phyloP scores from a whole-genome alignment of 2,113 vertebrate species.

The Argyrosomus japonicus region DNA sequence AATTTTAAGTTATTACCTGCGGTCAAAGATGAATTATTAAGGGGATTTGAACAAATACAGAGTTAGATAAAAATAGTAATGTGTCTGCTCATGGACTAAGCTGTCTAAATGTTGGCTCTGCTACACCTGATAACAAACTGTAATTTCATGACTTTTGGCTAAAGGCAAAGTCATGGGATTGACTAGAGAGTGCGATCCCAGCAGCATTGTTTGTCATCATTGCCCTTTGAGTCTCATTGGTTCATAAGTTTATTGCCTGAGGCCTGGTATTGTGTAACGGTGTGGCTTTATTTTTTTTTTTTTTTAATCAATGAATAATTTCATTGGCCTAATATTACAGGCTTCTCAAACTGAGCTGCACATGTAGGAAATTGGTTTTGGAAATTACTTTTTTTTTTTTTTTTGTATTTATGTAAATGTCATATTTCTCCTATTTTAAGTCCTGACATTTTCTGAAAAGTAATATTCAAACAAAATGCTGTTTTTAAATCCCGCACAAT shows the following conservation, averaged over 20 bases:
- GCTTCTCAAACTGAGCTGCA: slow-evolving; percentile 58
- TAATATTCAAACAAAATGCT: slow-evolving; percentile 69
- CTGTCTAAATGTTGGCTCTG: slow-evolving; percentile 57
- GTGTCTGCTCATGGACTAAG: slow-evolving; percentile 48
- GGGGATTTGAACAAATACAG: slow-evolving; percentile 29
- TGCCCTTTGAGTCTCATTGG: slow-evolving; percentile 72
- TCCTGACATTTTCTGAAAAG: slow-evolving; percentile 59
- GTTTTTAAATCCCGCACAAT: slow-evolving; percentile 56
- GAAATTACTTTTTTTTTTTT: slow-evolving; percentile 59
- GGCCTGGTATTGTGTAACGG: slow-evolving; percentile 63
- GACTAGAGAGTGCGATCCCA: slow-evolving; percentile 60
- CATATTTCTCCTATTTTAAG: slow-evolving; percentile 66
- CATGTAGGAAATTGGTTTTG: slow-evolving; percentile 68
- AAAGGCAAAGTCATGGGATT: slow-evolving; percentile 74
- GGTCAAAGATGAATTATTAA: slow-evolving; percentile 37
- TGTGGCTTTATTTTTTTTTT: slow-evolving; percentile 33
- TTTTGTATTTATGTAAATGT: slow-evolving; percentile 75
- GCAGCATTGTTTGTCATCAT: slow-evolving; percentile 69
- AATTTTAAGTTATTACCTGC: slow-evolving; percentile 31
- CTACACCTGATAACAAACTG: slow-evolving; percentile 69
- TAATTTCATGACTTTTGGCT: slow-evolving; percentile 75
- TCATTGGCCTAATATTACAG: slow-evolving; percentile 63
- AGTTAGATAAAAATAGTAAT: slow-evolving; percentile 44
- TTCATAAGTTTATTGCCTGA: slow-evolving; percentile 59
- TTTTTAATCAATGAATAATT: slow-evolving; percentile 76